phyloP scores from a whole-genome alignment of 2,888 invertebrate species.

The Glyphotaelius pellucidus region DNA sequence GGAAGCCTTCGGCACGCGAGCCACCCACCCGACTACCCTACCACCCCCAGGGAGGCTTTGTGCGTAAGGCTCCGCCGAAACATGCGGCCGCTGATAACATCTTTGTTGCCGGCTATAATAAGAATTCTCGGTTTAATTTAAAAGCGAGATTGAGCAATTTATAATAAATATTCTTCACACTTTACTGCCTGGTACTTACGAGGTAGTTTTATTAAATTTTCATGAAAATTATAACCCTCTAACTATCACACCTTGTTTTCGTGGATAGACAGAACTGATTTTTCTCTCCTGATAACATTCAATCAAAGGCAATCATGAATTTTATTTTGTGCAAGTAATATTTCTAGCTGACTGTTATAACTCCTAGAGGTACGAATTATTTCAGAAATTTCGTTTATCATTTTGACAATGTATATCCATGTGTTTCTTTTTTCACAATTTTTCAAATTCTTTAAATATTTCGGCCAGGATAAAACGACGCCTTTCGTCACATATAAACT shows the following conservation, averaged over 20 bases:
- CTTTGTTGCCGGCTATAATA: conserved; percentile 8
- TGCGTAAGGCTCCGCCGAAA: conserved; percentile 28
- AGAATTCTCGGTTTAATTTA: conserved; percentile 16
- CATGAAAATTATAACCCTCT: neutral
- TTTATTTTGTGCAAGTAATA: neutral
- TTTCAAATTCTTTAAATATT: neutral
- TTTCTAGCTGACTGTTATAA: neutral
- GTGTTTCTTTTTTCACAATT: neutral
- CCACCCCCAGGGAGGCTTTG: conserved; percentile 25
- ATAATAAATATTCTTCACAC: conserved; percentile 16
- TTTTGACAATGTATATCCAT: neutral
- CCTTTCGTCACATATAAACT: neutral
- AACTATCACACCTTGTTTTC: neutral
- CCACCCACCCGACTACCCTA: conserved; percentile 12
- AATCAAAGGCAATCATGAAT: neutral
- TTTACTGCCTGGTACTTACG: neutral
- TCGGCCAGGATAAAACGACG: neutral
- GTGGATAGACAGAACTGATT: neutral
- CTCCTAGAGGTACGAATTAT: neutral
- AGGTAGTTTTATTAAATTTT: neutral
- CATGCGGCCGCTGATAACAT: conserved; percentile 27
- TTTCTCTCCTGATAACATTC: neutral
- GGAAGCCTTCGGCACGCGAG: conserved; percentile 32
- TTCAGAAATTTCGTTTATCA: neutral
- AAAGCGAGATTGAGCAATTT: conserved; percentile 6